A percentile compares a stretch with the other conserved stretches of the same genome.
Conservation (phyloP, 2,113 vertebrate species). For the Ahaetulla prasina region DNA sequence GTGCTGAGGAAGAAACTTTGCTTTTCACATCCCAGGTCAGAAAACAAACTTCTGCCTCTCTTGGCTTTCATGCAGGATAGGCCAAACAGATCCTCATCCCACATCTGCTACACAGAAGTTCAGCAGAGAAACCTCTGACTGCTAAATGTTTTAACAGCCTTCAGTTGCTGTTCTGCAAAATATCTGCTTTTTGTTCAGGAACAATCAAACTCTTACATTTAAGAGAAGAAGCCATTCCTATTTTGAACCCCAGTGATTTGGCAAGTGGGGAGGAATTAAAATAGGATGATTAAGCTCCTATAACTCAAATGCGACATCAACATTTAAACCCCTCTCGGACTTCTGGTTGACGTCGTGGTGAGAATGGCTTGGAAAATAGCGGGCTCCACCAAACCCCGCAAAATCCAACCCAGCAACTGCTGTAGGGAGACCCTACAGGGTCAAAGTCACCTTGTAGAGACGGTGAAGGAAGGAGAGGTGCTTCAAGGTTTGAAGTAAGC, state of each 20-base stretch:
- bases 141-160: neutral
- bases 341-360: no score
- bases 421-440: no score
- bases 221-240: neutral
- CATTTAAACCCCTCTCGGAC: neutral
- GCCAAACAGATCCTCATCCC: neutral
- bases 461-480: no score
- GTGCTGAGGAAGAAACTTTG: neutral
- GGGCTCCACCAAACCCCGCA: no score
- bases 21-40: neutral
- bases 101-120: neutral
- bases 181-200: neutral
- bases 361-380: no score
- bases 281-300: neutral
- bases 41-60: neutral
- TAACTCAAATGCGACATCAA: neutral
- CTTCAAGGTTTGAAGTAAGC: no score
- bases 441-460: no score
- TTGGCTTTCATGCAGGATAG: neutral
- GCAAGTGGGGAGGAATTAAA: neutral
- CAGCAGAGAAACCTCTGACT: neutral
- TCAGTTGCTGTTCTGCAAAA: neutral
- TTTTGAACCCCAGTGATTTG: neutral
- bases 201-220: neutral
- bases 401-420: no score